These are phyloP conservation scores for Drosophila colorata DNA, from an alignment of 2,888 invertebrate species.

Conservation along the genomic window DNA sequence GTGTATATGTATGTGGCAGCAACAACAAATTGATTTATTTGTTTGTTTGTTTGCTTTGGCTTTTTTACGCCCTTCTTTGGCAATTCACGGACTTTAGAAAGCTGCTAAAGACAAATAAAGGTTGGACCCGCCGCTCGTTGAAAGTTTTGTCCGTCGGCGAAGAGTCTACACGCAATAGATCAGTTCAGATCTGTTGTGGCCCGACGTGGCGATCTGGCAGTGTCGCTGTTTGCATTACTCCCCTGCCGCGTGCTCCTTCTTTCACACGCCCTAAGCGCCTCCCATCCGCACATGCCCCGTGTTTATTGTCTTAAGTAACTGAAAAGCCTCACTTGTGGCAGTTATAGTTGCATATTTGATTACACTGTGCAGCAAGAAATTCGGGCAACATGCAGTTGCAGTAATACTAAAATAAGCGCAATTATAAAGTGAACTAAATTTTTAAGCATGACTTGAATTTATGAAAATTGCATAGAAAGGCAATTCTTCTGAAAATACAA, in stretches of 20 bases:
- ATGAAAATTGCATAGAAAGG: background rate
- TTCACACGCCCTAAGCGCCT: conserved; percentile 1
- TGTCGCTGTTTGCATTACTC: background rate
- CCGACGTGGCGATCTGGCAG: background rate
- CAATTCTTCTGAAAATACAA: background rate
- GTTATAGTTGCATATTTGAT: conserved; percentile 38
- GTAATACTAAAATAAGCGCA: no score
- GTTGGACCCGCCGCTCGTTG: conserved; percentile 45
- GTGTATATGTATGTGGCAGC: background rate
- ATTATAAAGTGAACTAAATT: no score
- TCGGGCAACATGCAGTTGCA: no score
- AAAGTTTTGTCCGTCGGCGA: conserved; percentile 45
- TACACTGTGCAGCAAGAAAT: conserved; percentile 36
- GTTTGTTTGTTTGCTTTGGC: conserved; percentile 19
- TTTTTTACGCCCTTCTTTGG: conserved; percentile 61
- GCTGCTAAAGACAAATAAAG: conserved; percentile 76
- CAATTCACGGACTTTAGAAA: conserved; percentile 68
- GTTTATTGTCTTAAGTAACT: conserved; percentile 36
- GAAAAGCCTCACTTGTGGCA: conserved; percentile 17
- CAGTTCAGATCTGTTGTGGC: conserved; percentile 19
- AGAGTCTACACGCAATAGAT: conserved; percentile 29
- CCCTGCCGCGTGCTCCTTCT: background rate
- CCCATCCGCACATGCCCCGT: conserved; percentile 5
- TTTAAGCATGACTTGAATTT: background rate
- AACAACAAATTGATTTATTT: conserved; percentile 30